Percentiles rank a stretch among this genome's conserved stretches.
phyloP scores from a whole-genome alignment of 2,113 vertebrate genomes.

The Dolichotis patagonum region DNA sequence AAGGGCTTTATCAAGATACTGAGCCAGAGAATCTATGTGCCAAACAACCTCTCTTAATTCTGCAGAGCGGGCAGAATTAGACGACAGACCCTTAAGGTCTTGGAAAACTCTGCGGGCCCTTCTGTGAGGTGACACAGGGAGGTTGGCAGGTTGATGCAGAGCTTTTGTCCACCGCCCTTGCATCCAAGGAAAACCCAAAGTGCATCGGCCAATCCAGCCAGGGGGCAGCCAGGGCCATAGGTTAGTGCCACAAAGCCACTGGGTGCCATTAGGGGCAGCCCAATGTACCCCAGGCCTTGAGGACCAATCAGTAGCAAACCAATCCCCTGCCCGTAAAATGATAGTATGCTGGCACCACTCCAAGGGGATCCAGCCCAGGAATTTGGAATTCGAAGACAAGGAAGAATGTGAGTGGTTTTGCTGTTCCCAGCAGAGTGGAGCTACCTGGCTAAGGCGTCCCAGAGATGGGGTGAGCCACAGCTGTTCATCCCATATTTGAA shows the following conservation, averaged over 20 bases:
- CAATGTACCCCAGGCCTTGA: too few relatives aligned
- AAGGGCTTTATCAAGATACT: neutral
- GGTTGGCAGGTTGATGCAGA: neutral
- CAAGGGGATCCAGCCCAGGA: neutral
- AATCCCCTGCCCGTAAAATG: neutral
- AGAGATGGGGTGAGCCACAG: neutral
- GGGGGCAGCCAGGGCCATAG: too few relatives aligned
- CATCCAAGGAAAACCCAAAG: too few relatives aligned
- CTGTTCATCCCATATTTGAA: neutral
- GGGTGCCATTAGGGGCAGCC: too few relatives aligned
- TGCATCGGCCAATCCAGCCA: too few relatives aligned
- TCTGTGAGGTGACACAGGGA: neutral
- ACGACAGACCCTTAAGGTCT: too few relatives aligned
- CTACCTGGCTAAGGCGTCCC: neutral
- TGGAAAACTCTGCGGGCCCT: too few relatives aligned
- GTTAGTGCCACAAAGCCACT: too few relatives aligned
- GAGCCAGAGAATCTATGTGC: neutral
- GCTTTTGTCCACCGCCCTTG: neutral
- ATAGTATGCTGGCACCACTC: neutral
- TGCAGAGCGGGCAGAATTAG: too few relatives aligned
- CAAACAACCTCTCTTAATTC: too few relatives aligned
- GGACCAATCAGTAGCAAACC: neutral
- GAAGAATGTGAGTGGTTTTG: neutral
- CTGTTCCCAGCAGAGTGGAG: neutral
- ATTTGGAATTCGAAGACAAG: accelerated